Percentiles rank a stretch among this genome's conserved stretches.
Conservation (phyloP, 1,140 invertebrate species). For the Drosophila erecta region DNA sequence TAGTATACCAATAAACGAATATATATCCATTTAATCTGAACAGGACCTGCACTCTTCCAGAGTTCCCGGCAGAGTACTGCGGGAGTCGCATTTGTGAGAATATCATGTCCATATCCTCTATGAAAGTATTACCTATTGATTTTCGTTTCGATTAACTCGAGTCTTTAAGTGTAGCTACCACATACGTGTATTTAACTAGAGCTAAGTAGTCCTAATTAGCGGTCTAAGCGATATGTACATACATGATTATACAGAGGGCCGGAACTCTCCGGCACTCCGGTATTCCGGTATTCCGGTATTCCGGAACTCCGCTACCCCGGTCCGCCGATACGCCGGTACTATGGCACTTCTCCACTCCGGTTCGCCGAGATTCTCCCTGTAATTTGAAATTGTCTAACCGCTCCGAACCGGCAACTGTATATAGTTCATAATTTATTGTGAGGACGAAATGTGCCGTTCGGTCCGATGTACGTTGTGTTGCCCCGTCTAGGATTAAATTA, state of each 20-base stretch:
- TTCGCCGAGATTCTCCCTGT: conserved; percentile 27
- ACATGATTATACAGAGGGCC: conserved; percentile 20
- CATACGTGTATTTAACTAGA: conserved; percentile 58
- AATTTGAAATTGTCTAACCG: conserved; percentile 52
- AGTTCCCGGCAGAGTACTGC: conserved; percentile 63
- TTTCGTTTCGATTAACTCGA: conserved; percentile 53
- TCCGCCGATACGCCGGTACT: neutral
- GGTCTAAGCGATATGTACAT: conserved; percentile 48
- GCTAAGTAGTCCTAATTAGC: conserved; percentile 42
- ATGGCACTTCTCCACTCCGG: neutral
- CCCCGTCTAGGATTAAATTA: conserved; percentile 56
- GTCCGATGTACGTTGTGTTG: conserved; percentile 55
- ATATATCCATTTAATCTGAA: conserved; percentile 76
- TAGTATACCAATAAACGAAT: conserved; percentile 51
- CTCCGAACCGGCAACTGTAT: conserved; percentile 61
- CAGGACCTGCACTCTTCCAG: conserved; percentile 77
- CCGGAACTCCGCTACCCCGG: neutral
- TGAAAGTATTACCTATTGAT: conserved; percentile 78
- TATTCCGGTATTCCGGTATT: neutral
- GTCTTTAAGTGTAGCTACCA: conserved; percentile 49
- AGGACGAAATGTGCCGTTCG: conserved; percentile 38
- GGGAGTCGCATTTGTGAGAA: conserved; percentile 81
- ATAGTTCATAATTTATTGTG: conserved; percentile 58
- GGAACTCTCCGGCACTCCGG: neutral
- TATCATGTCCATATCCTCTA: conserved; percentile 67